These are phyloP conservation scores for Drymodes brunneopygia DNA, from an alignment of 2,113 vertebrate genomes.

Conservation along the genomic window DNA sequence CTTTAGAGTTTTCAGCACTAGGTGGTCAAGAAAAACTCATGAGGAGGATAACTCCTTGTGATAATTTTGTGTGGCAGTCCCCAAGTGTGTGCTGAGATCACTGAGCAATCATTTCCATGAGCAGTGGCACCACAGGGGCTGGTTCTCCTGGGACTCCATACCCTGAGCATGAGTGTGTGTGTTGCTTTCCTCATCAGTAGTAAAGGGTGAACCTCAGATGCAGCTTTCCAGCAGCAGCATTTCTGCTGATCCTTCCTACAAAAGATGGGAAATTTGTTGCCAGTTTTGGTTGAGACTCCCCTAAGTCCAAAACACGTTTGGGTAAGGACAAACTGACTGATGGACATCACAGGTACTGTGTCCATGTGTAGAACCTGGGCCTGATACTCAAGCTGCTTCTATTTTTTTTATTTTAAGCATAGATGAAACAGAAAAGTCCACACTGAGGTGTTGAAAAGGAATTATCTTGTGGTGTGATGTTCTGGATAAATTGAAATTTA, in stretches of 20 bases:
- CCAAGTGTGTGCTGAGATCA: background rate
- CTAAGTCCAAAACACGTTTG: accelerated
- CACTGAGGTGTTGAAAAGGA: background rate
- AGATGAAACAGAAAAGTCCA: slow-evolving; percentile 7
- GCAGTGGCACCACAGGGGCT: background rate
- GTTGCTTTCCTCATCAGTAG: background rate
- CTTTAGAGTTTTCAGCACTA: background rate
- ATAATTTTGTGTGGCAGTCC: background rate
- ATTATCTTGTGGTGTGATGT: background rate
- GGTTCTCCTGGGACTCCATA: background rate
- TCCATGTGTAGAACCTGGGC: background rate
- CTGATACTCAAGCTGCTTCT: slow-evolving; percentile 16
- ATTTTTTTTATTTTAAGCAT: slow-evolving; percentile 33
- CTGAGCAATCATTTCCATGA: background rate
- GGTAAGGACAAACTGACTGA: background rate
- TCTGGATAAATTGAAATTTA: slow-evolving; percentile 16
- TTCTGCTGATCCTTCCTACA: background rate
- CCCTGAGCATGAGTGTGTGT: background rate
- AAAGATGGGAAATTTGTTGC: background rate
- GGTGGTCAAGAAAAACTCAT: background rate
- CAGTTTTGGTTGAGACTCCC: background rate
- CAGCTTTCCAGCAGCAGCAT: background rate
- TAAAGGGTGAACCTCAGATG: background rate
- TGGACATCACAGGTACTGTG: accelerated
- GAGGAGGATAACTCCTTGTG: background rate